These are phyloP conservation scores for Didymodactylos carnosus DNA, from an alignment of 2,888 invertebrate species.

Conservation along the genomic window DNA sequence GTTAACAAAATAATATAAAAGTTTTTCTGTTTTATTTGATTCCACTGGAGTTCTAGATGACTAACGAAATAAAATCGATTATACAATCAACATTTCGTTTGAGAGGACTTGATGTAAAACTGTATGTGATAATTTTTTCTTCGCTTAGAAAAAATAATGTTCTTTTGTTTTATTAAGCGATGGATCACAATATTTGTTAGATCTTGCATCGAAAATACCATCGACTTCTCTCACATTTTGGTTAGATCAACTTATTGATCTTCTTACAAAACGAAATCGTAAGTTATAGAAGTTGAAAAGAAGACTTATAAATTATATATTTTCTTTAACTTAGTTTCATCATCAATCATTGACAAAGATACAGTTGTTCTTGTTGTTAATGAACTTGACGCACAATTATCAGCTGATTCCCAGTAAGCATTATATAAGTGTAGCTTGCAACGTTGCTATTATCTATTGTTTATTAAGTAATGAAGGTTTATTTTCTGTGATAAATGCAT, in stretches of 20 bases:
- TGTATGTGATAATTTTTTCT: background rate
- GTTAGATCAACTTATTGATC: conserved; percentile 52
- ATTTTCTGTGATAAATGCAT: background rate
- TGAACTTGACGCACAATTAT: background rate
- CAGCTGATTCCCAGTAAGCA: background rate
- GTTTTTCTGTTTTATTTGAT: too few species aligned
- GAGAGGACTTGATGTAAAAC: background rate
- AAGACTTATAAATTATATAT: background rate
- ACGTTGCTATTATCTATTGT: background rate
- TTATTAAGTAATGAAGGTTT: background rate
- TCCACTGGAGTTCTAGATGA: too few species aligned
- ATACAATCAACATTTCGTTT: background rate
- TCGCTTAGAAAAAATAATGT: background rate
- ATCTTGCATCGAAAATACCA: background rate
- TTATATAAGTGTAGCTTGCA: background rate
- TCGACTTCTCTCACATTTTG: background rate
- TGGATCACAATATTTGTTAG: background rate
- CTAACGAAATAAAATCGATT: background rate
- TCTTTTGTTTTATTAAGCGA: background rate
- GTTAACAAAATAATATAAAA: too few species aligned
- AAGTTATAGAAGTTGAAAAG: background rate
- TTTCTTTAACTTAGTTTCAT: background rate
- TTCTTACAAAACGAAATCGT: conserved; percentile 11
- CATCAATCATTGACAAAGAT: background rate
- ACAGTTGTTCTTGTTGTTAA: background rate